A percentile compares a stretch with the other conserved stretches of the same genome.
These are phyloP conservation scores for Corythoichthys haematopterus DNA, from an alignment of 2,113 vertebrate species.

Conservation along the genomic window DNA sequence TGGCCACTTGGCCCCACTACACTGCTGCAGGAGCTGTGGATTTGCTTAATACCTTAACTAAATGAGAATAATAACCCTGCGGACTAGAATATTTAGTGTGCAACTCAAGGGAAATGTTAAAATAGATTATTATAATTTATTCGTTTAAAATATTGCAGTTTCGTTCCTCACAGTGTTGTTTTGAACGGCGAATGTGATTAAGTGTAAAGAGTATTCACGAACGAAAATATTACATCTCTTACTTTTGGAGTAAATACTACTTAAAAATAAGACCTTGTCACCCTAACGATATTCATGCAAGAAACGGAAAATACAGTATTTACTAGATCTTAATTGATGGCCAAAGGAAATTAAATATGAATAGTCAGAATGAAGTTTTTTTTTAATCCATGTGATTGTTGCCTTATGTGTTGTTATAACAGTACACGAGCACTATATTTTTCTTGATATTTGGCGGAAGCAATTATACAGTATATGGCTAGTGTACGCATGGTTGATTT, in stretches of 20 bases:
- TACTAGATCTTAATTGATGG: background rate
- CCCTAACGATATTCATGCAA: too few relatives aligned
- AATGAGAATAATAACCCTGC: constrained; percentile 56
- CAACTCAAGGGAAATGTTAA: constrained; percentile 15
- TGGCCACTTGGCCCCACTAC: constrained; percentile 32
- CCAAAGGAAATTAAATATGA: constrained; percentile 25
- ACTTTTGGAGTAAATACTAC: background rate
- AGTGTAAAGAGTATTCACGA: background rate
- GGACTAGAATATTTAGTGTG: constrained; percentile 30
- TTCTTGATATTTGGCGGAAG: constrained; percentile 68
- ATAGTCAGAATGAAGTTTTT: constrained; percentile 46
- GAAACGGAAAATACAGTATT: too few relatives aligned
- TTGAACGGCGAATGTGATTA: background rate
- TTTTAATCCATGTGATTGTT: constrained; percentile 40
- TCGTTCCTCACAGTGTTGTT: background rate
- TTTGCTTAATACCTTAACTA: constrained; percentile 57
- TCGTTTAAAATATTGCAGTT: background rate
- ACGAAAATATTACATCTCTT: background rate
- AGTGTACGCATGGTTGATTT: constrained; percentile 53
- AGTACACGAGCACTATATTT: constrained; percentile 43
- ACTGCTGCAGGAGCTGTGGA: constrained; percentile 46
- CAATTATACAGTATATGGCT: constrained; percentile 60
- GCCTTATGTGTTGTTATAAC: constrained; percentile 47
- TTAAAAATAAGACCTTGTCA: constrained; percentile 1
- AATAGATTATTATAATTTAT: constrained; percentile 11